phyloP scores from a whole-genome alignment of 2,113 vertebrate genomes.

The Nothobranchius kuhntae region DNA sequence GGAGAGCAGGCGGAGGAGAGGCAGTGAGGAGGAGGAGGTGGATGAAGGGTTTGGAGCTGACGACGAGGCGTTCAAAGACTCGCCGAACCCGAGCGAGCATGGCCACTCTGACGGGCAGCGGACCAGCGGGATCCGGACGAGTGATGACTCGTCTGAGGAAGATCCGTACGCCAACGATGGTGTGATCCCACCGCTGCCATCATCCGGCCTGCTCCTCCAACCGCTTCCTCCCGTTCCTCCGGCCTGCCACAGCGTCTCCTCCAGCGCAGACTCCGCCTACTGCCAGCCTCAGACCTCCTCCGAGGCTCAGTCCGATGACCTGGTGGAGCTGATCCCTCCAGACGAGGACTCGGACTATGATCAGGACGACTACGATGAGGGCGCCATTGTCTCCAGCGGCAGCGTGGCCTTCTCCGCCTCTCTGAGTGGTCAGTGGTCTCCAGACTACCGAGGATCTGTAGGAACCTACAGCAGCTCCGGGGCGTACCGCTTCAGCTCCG shows the following conservation, averaged over 20 bases:
- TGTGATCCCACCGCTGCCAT: conserved; percentile 74
- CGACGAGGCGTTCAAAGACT: conserved; percentile 95
- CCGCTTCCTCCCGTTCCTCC: conserved; percentile 60
- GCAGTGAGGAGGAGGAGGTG: conserved; percentile 90
- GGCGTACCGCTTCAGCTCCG: conserved; percentile 92
- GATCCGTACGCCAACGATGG: conserved; percentile 95
- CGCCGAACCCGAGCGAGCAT: conserved; percentile 95
- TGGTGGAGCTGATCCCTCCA: conserved; percentile 85
- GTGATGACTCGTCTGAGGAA: conserved; percentile 96
- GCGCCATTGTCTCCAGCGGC: conserved; percentile 87
- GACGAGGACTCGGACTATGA: conserved; percentile 91
- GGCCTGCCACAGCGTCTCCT: conserved; percentile 75
- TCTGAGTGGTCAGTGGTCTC: conserved; percentile 89
- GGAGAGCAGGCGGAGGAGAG: conserved; percentile 57
- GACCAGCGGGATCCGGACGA: conserved; percentile 94
- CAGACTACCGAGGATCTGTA: conserved; percentile 88
- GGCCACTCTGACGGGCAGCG: conserved; percentile 94
- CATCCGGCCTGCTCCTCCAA: conserved; percentile 47
- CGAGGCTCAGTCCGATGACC: conserved; percentile 71
- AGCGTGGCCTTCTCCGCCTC: conserved; percentile 89
- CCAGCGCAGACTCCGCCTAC: conserved; percentile 82
- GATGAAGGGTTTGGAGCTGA: conserved; percentile 96
- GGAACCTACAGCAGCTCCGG: conserved; percentile 95
- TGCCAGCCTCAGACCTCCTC: conserved; percentile 78
- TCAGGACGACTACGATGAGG: conserved; percentile 91